Base-by-base conservation (phyloP, 2,113 vertebrate species). In the Megaleporinus macrocephalus region DNA sequence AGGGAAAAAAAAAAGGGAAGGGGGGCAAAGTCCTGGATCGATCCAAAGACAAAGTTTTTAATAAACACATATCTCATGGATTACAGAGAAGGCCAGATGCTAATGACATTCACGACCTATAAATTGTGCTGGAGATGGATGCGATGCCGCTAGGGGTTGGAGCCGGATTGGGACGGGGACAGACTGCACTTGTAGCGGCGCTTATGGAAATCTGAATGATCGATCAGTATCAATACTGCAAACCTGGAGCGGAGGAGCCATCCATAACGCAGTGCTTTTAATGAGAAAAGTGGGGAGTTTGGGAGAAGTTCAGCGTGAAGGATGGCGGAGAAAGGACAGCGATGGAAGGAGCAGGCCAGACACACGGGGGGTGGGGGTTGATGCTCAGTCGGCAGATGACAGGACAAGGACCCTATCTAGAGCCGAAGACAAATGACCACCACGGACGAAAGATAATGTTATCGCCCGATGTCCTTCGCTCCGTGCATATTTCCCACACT, bases 11-110 rank as follows among this genome's bases (percentile, higher is more conserved):
- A 33, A 33, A 30, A 20, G 57, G 73, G 51, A 14, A 41, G 27
- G 41, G 22, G 15, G 18, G 51, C 27, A 70, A 72, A 63, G 61
- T 30, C 18, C 18, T 26, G 15, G 44, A 83, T 83, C 71, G 81
- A 87, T 85, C 76, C 49, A 26, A 41, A 73, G 27, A 83, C 83
- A 79, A 66, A 83, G n/a, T 81, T 85, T 81, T 79, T 81, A 83
- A 85, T 85, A 78, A 85, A 87, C 84, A 83, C 81, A 78, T 79
- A 79, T 85, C 83, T 81, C 84, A 87, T 76, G 41, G 86, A 87
- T 85, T 76, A 69, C 18, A 74, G 69, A 68, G 68, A 73, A 22
- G 74, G 18, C 24, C 18, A 22, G 15, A 29, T 44, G 55, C 55
- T 87, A 85, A 85, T 78, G 47, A 73, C 55, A 85, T 83, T 78